phyloP scores from a whole-genome alignment of 2,797 vertebrate genomes.

The Hydrolagus colliei region DNA sequence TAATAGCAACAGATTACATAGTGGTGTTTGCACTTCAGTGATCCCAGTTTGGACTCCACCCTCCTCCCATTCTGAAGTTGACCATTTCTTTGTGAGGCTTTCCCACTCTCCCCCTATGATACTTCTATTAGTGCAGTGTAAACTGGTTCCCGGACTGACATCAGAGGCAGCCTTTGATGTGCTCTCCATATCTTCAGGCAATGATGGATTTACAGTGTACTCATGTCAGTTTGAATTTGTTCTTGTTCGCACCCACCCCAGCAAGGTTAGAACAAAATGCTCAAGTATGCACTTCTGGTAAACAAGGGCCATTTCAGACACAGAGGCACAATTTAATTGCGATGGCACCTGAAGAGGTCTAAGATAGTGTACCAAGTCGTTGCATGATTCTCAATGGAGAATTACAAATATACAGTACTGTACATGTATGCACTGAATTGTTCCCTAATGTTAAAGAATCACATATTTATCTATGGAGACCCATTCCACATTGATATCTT shows the following conservation, averaged over 20 bases:
- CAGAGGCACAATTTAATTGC: no score
- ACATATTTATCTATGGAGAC: no score
- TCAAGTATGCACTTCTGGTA: neutral
- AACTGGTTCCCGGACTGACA: neutral
- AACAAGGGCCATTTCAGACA: neutral
- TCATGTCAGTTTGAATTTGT: no score
- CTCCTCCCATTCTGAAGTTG: neutral
- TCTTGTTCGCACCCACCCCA: neutral
- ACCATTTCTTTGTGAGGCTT: neutral
- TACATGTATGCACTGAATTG: no score
- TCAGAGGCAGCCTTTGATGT: neutral
- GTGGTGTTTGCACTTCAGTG: neutral
- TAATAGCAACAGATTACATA: neutral
- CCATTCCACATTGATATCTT: no score
- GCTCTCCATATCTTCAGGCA: neutral
- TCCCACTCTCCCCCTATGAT: neutral
- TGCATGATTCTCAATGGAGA: no score
- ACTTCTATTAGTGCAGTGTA: neutral
- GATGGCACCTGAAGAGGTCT: no score
- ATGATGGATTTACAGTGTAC: neutral
- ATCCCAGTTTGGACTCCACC: conserved; percentile 12
- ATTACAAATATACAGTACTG: no score
- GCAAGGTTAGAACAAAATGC: neutral
- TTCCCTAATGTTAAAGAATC: no score
- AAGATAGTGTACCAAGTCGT: no score